A percentile compares a stretch with the other conserved stretches of the same genome.
Evolutionary conservation across 1,140 invertebrate species (phyloP).

Genomic region (Microplitis demolitor): DNA sequence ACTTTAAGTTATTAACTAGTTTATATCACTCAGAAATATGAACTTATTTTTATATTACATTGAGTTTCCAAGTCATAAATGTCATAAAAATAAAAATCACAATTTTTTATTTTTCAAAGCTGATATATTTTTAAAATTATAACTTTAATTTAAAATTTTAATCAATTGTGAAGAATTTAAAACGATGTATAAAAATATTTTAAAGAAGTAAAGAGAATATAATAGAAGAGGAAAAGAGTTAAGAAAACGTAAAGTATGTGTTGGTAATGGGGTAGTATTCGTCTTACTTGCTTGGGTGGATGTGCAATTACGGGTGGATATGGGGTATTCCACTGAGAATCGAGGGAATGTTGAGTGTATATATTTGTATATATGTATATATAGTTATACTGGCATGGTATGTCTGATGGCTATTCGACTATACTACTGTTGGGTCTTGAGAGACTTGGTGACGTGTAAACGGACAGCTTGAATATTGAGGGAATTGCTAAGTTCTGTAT

Average conservation of each 20-base stretch:
- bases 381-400: too few species aligned
- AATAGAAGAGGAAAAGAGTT: neutral
- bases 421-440: neutral
- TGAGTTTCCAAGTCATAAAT: too few species aligned
- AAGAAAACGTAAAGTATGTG: neutral
- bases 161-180: too few species aligned
- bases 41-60: too few species aligned
- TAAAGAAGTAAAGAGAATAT: neutral
- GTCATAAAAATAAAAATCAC: too few species aligned
- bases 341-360: neutral
- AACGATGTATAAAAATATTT: neutral
- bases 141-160: too few species aligned
- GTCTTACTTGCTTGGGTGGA: constrained; percentile 7
- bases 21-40: too few species aligned
- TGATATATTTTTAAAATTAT: too few species aligned
- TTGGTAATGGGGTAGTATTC: constrained; percentile 16
- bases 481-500: neutral
- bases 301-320: constrained; percentile 9
- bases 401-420: neutral
- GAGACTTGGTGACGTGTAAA: constrained; percentile 1
- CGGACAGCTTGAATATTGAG: neutral
- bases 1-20: too few species aligned
- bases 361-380: neutral
- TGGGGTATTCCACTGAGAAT: constrained; percentile 11
- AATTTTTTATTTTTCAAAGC: too few species aligned